A percentile compares a stretch with the other conserved stretches of the same genome.
These are phyloP conservation scores for Oryzias woworae DNA, from an alignment of 2,113 vertebrate species.

Conservation along the genomic window DNA sequence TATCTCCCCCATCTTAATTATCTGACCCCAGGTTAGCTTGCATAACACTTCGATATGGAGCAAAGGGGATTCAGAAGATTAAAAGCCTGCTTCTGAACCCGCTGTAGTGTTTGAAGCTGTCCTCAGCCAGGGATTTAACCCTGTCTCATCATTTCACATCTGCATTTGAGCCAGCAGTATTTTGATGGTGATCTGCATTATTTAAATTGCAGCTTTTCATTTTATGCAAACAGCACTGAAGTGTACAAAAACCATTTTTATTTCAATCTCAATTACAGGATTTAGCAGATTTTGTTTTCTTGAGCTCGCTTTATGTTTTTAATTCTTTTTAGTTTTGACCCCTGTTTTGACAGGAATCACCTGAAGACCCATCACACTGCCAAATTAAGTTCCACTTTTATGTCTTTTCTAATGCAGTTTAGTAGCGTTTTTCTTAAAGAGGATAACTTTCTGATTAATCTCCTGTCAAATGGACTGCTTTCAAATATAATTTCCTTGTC, in stretches of 20 bases:
- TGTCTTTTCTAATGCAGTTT: conserved; percentile 49
- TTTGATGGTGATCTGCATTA: conserved; percentile 45
- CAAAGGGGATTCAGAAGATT: conserved; percentile 67
- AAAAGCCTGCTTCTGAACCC: conserved; percentile 60
- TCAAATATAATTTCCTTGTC: conserved; percentile 46
- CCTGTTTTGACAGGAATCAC: conserved; percentile 38
- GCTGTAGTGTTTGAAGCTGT: conserved; percentile 56
- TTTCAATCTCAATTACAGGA: conserved; percentile 50
- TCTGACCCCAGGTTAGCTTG: conserved; percentile 68
- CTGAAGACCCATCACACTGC: conserved; percentile 40
- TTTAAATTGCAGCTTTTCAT: conserved; percentile 52
- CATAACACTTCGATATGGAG: conserved; percentile 67
- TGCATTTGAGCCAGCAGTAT: conserved; percentile 39
- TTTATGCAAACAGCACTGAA: conserved; percentile 36
- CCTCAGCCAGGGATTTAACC: conserved; percentile 56
- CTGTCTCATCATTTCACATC: conserved; percentile 47
- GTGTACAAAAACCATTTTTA: conserved; percentile 20
- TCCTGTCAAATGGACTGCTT: conserved; percentile 36
- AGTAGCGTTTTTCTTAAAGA: conserved; percentile 18
- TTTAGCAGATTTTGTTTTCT: conserved; percentile 35
- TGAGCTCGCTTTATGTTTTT: conserved; percentile 36
- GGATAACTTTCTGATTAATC: conserved; percentile 33
- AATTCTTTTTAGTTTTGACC: conserved; percentile 60
- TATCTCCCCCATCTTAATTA: conserved; percentile 72
- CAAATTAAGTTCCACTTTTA: conserved; percentile 44